Evolutionary conservation across 2,888 invertebrate species (phyloP), one percentile per base, ranked within the genome.

Genomic region (Mythimna pallens): DNA sequence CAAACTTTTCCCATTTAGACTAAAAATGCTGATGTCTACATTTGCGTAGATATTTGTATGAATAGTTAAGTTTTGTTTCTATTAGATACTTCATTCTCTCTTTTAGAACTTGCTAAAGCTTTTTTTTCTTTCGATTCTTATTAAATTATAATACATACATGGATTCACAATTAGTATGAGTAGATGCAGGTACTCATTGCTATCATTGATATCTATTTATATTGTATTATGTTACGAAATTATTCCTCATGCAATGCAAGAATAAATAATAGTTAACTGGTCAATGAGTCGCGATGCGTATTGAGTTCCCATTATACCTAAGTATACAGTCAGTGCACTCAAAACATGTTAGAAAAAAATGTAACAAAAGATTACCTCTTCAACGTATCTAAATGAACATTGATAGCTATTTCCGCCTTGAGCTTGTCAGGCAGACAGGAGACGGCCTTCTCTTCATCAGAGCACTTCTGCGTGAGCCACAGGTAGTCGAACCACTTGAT

Each of bases 401-500:
- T 99, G 96, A 99, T 99, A 91, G 99, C 99, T 92, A 99, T 99
- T 96, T 99, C 99, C 78, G 99, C 99, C 96, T 99, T 99, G 90
- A 99, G 97, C 96, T 99, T 99, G 96, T 99, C 99, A 95, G 99
- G 99, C 91, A 99, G 97, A 96, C 99, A 99, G 91, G 98, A 98
- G 88, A 99, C 99, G 73, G 99, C 99, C 94, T 98, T 98, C 94
- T 99, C 99, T 94, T 99, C 99, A 93, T 99, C 99, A 36, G 99
- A 99, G 93, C 99, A 99, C 96, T 99, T 99, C 97, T 99, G 99
- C 86, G 99, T 99, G 91, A 99, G 97, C 99, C 99, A 99, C 90
- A 99, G 97, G 95, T 99, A 99, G 97, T 99, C 99, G 96, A 99
- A 99, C 99, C 99, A 99, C 95, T 99, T 99, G 96, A 99, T 99